Evolutionary conservation across 2,113 vertebrate species (phyloP).

Genomic region (Burhinus bistriatus): DNA sequence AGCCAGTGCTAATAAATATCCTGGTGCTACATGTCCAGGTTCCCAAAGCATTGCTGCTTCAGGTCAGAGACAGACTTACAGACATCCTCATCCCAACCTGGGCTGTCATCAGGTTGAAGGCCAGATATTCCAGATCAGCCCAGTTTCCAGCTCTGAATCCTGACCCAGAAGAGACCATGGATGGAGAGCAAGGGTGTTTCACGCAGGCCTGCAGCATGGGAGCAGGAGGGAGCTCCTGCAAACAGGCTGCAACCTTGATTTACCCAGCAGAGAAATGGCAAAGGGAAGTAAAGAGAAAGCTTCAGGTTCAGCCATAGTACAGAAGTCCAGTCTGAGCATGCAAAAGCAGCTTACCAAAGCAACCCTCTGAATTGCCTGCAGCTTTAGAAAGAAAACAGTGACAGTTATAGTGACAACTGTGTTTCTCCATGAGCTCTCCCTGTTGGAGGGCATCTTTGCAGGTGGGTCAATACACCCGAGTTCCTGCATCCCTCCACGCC

Average conservation of each 20-base stretch:
- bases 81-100: neutral
- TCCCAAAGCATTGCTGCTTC: fast-evolving
- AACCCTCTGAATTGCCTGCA: neutral
- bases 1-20: neutral
- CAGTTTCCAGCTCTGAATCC: neutral
- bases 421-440: neutral
- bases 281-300: neutral
- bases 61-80: neutral
- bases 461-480: fast-evolving
- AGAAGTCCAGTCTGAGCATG: neutral
- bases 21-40: neutral
- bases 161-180: neutral
- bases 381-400: neutral
- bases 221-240: neutral
- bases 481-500: neutral
- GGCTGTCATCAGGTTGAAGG: fast-evolving
- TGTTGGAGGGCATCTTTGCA: fast-evolving
- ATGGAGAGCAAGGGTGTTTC: neutral
- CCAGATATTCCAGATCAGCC: neutral
- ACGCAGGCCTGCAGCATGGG: fast-evolving
- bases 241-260: neutral
- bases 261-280: fast-evolving
- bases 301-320: neutral
- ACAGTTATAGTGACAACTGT: fast-evolving
- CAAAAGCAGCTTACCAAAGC: neutral